Base-by-base conservation (phyloP, 2,888 invertebrate genomes). In the Mesoligia furuncula region DNA sequence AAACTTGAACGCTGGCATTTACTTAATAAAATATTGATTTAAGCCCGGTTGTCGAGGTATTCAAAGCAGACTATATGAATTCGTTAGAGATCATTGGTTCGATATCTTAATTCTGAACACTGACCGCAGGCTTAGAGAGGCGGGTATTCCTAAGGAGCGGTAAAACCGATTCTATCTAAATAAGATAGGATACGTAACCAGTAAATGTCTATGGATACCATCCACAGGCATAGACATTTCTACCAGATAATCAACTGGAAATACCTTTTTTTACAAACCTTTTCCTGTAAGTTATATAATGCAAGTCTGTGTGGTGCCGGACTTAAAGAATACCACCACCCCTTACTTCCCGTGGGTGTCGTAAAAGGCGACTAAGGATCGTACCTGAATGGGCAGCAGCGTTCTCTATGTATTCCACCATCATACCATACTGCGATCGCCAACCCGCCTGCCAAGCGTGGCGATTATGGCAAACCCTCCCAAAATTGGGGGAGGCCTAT, bases 141-240 rank as follows among this genome's bases (percentile, higher is more conserved):
- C 27, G n/a, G 17, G 31, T 24, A 27, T 62, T 61, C 17, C 24
- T 31, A 39, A 20, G 27, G 24, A 31, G 13, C 17, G 13, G 48
- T 36, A n/a, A 54, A 45, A 75, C 54, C n/a, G 51, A 73, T 69
- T 69, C 24, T 69, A n/a, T 42, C n/a, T 59, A 27, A 48, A 45
- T 72, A 48, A 73, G n/a, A 61, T n/a, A 36, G 36, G n/a, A 36
- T 54, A 11, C 54, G 6, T 36, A 36, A 54, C 59, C 45, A 36
- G 31, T 27, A 36, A 72, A 75, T 39, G 20, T 31, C n/a, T 51
- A 20, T 77, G 15, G 59, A 48, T 39, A n/a, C 6, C 3, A 36
- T 27, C 39, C 59, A 39, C 13, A 59, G 36, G 13, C 20, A 54
- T 51, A 39, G 1, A 51, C 9, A 51, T 69, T 54, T 51, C 17